Evolutionary conservation across 64 coral and sea anemone species (phyloP).

Genomic region (Stichodactyla helianthus): DNA sequence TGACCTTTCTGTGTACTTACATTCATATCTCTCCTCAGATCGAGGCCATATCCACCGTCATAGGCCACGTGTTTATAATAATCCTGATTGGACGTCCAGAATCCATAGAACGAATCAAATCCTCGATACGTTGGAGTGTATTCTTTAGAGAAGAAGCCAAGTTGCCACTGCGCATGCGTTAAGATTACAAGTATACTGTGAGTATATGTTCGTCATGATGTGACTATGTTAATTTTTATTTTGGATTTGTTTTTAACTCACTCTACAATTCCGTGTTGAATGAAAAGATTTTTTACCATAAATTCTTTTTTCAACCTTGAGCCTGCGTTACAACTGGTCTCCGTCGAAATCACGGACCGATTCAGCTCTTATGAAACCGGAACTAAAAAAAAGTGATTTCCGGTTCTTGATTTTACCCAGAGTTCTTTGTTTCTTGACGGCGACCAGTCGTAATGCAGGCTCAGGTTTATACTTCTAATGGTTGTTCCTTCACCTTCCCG

Average conservation of each 20-base stretch:
- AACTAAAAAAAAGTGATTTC: too few species aligned
- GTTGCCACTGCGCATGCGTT: slow-evolving; percentile 65
- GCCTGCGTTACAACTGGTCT: too few species aligned
- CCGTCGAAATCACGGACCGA: too few species aligned
- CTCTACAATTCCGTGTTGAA: background rate
- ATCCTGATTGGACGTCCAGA: slow-evolving; percentile 89
- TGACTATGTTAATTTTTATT: too few species aligned
- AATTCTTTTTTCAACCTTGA: too few species aligned
- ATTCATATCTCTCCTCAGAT: slow-evolving; percentile 78
- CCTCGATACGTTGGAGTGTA: slow-evolving; percentile 94
- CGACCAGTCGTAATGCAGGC: background rate
- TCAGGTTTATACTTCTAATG: background rate
- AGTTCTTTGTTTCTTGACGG: background rate
- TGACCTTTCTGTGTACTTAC: slow-evolving; percentile 39
- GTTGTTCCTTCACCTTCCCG: slow-evolving; percentile 62
- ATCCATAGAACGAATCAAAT: slow-evolving; percentile 94
- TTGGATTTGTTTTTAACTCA: too few species aligned
- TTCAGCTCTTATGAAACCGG: too few species aligned
- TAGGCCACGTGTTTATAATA: slow-evolving; percentile 93
- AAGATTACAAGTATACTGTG: background rate
- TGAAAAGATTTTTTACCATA: too few species aligned
- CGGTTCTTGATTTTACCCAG: too few species aligned
- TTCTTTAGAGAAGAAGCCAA: slow-evolving; percentile 95
- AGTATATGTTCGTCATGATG: background rate
- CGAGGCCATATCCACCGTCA: slow-evolving; percentile 84